Conservation (phyloP, 2,888 invertebrate genomes). For the Proisotoma minuta region DNA sequence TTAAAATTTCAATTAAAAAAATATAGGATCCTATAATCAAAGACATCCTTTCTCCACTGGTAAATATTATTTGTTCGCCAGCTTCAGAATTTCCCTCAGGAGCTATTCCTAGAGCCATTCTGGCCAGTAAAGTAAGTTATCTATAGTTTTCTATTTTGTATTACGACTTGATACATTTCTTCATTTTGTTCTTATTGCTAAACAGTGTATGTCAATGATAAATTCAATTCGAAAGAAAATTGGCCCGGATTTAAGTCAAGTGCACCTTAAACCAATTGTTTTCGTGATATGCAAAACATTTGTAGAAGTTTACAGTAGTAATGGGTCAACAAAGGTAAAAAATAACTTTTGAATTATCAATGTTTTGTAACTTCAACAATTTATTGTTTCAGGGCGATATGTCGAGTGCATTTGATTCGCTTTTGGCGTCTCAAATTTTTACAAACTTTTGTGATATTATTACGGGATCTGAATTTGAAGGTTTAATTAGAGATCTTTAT, state of each 20-base stretch:
- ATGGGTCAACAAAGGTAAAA: slow-evolving; percentile 16
- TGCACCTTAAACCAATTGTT: slow-evolving; percentile 39
- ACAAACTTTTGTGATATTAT: slow-evolving; percentile 68
- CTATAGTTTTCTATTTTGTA: too few relatives aligned
- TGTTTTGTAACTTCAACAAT: neutral
- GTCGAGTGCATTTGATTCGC: slow-evolving; percentile 72
- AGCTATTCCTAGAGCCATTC: slow-evolving; percentile 64
- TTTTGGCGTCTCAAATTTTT: slow-evolving; percentile 79
- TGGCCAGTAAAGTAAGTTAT: slow-evolving; percentile 70
- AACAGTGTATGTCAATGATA: slow-evolving; percentile 34
- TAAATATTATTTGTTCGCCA: slow-evolving; percentile 73
- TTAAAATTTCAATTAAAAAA: too few relatives aligned
- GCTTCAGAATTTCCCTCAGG: slow-evolving; percentile 79
- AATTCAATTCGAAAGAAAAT: slow-evolving; percentile 43
- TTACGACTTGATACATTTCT: too few relatives aligned
- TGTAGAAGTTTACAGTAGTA: slow-evolving; percentile 30
- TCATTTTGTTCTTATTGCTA: neutral
- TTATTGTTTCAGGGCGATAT: slow-evolving; percentile 57
- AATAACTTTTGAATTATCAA: too few relatives aligned
- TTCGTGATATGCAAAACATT: slow-evolving; percentile 38
- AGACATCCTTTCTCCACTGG: slow-evolving; percentile 74
- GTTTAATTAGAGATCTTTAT: slow-evolving; percentile 71
- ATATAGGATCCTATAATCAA: slow-evolving; percentile 77
- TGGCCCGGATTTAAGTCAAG: slow-evolving; percentile 42
- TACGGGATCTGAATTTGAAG: slow-evolving; percentile 69